Evolutionary conservation across 92 coral and sea anemone genomes (phyloP).

Genomic region (Heteractis magnifica): DNA sequence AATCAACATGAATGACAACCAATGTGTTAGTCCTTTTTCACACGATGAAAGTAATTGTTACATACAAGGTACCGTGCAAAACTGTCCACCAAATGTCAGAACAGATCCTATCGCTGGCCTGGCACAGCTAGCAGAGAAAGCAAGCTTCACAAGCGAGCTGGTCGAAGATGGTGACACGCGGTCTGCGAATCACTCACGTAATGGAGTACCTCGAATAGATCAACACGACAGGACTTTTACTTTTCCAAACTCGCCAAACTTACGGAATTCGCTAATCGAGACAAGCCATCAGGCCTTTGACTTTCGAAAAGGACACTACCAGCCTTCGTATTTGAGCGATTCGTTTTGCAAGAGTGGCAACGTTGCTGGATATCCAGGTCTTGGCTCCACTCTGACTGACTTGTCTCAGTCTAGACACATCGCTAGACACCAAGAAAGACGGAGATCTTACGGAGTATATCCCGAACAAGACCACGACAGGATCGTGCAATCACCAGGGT

Average conservation of each 20-base stretch:
- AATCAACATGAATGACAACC: conserved; percentile 45
- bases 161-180: conserved; percentile 75
- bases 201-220: conserved; percentile 55
- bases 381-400: conserved; percentile 53
- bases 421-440: conserved; percentile 32
- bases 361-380: conserved; percentile 28
- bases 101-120: conserved; percentile 70
- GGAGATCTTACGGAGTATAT: conserved; percentile 1
- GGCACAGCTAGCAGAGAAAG: conserved; percentile 71
- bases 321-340: conserved; percentile 17
- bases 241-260: conserved; percentile 31
- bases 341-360: conserved; percentile 14
- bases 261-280: conserved; percentile 26
- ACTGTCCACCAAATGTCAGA: conserved; percentile 42
- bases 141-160: conserved; percentile 58
- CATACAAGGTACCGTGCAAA: conserved; percentile 35
- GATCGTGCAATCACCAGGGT: background rate
- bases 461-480: conserved; percentile 1
- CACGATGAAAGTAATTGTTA: conserved; percentile 37
- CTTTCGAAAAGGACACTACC: conserved; percentile 1
- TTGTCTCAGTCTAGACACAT: conserved; percentile 41
- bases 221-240: conserved; percentile 36
- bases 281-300: conserved; percentile 2
- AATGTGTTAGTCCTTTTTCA: conserved; percentile 22
- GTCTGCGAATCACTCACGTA: conserved; percentile 84